These are phyloP conservation scores for Sylvietta virens DNA, from an alignment of 2,113 vertebrate genomes.

Conservation along the genomic window DNA sequence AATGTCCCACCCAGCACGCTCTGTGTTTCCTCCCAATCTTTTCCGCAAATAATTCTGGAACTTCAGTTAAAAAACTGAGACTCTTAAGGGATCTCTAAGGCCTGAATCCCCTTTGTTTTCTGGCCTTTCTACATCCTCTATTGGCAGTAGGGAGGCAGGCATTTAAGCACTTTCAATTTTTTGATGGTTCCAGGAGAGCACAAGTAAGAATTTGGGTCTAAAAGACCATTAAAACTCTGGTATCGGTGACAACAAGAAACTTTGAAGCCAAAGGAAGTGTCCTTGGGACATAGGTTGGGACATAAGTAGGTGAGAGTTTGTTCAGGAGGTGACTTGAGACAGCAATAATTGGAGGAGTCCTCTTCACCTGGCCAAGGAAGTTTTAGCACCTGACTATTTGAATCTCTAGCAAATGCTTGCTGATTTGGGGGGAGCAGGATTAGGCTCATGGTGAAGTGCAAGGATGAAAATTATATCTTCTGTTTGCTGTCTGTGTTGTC, in stretches of 20 bases:
- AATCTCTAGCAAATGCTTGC: not conserved
- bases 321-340: not conserved
- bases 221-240: not conserved
- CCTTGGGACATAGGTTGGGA: not conserved
- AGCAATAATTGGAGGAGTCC: not conserved
- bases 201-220: not conserved
- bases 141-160: not conserved
- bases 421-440: not conserved
- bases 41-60: not conserved
- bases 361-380: not conserved
- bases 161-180: not conserved
- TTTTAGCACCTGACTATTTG: not conserved
- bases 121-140: not conserved
- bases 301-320: not conserved
- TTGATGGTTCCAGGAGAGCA: not conserved
- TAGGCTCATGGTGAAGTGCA: not conserved
- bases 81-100: not conserved
- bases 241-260: not conserved
- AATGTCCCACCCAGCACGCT: not conserved
- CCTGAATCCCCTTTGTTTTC: not conserved
- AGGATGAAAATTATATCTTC: not conserved
- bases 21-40: not conserved
- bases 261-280: not conserved
- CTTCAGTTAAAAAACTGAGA: not conserved
- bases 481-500: fast-evolving